Percentiles rank a stretch among this genome's conserved stretches.
These are phyloP conservation scores for Cervus canadensis DNA, from an alignment of 2,113 vertebrate genomes.

Conservation along the genomic window DNA sequence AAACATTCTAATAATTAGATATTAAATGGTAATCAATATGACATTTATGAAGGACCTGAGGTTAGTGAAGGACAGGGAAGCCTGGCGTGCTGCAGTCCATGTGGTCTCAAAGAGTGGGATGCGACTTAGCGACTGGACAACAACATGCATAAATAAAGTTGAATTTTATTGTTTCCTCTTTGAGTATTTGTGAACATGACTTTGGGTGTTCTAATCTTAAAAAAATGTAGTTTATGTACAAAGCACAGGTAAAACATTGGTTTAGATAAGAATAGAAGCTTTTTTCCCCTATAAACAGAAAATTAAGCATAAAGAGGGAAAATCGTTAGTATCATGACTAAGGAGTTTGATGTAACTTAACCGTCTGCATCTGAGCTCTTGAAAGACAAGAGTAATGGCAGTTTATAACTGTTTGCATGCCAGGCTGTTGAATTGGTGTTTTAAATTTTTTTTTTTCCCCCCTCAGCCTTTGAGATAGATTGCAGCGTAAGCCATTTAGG, in stretches of 20 bases:
- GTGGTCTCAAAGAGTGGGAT: not conserved
- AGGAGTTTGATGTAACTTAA: slow-evolving; percentile 26
- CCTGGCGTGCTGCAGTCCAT: not conserved
- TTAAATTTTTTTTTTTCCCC: not conserved
- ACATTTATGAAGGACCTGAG: not conserved
- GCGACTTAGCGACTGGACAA: not conserved
- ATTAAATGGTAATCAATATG: not conserved
- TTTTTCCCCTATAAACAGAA: not conserved
- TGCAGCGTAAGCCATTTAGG: not conserved
- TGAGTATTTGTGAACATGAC: not conserved
- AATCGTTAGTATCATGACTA: not conserved
- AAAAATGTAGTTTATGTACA: slow-evolving; percentile 17
- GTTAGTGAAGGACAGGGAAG: not conserved
- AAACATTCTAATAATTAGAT: slow-evolving; percentile 9
- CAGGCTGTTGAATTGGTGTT: not conserved
- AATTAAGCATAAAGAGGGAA: not conserved
- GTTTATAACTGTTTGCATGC: not conserved
- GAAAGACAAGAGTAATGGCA: not conserved
- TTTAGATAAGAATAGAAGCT: not conserved
- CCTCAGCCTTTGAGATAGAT: not conserved
- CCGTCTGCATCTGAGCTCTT: not conserved
- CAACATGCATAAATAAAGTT: not conserved
- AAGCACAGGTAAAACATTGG: not conserved
- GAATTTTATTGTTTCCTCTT: not conserved
- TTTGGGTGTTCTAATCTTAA: slow-evolving; percentile 31